A percentile compares a stretch with the other conserved stretches of the same genome.
Conservation (phyloP, 2,113 vertebrate species). For the Gracilinanus agilis region DNA sequence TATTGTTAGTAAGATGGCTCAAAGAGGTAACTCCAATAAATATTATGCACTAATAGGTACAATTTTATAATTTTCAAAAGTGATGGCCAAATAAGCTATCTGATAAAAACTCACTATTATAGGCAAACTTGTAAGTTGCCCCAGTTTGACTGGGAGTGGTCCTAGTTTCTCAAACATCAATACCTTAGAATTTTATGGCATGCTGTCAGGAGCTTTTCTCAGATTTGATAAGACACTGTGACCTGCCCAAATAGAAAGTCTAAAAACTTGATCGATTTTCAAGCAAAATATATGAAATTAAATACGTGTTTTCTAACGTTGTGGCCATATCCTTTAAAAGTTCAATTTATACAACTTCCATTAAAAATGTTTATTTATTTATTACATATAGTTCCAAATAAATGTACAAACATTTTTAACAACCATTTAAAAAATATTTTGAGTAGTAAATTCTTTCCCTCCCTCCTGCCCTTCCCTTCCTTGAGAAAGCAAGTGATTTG, state of each 20-base stretch:
- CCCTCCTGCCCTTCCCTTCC: no score
- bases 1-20: background rate
- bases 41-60: background rate
- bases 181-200: background rate
- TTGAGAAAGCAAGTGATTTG: no score
- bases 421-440: no score
- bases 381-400: background rate
- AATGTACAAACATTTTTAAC: no score
- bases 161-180: background rate
- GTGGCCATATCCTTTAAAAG: background rate
- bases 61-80: background rate
- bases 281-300: background rate
- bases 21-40: background rate
- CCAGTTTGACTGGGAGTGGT: background rate
- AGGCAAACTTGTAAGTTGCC: background rate
- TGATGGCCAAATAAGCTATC: background rate
- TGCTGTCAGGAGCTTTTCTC: background rate
- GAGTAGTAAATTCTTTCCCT: no score
- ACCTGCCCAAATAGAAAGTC: background rate
- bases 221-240: background rate
- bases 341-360: no score
- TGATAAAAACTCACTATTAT: background rate
- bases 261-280: background rate
- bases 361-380: no score
- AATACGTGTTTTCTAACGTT: background rate